These are phyloP conservation scores for Vombatus ursinus DNA, from an alignment of 2,113 vertebrate genomes.

Conservation along the genomic window DNA sequence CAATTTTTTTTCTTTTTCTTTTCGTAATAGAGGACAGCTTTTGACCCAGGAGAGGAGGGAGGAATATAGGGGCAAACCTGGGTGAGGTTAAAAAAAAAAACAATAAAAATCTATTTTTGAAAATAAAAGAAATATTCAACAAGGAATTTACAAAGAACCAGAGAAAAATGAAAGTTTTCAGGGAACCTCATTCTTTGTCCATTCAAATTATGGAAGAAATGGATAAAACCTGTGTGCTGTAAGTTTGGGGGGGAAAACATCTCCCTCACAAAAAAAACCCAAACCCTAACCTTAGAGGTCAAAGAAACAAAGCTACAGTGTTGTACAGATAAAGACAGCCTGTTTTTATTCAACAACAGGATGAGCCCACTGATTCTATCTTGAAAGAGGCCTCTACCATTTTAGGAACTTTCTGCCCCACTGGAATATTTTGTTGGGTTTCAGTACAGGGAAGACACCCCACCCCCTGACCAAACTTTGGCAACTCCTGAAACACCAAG, in stretches of 20 bases:
- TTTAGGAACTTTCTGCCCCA: neutral
- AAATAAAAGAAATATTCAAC: neutral
- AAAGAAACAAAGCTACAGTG: neutral
- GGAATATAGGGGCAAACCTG: neutral
- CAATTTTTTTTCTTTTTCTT: neutral
- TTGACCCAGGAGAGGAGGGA: neutral
- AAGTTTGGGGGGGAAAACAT: neutral
- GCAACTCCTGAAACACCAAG: neutral
- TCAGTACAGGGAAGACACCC: neutral
- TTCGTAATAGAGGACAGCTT: neutral
- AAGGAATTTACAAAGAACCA: neutral
- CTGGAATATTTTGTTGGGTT: neutral
- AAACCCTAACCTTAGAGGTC: neutral
- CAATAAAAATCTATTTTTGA: neutral
- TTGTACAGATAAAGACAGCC: neutral
- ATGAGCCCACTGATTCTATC: neutral
- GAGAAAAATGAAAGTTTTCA: neutral
- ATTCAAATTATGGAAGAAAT: neutral
- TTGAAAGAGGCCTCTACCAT: neutral
- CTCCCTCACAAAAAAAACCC: neutral
- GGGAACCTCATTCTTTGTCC: neutral
- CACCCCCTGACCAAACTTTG: neutral
- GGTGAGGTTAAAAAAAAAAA: neutral
- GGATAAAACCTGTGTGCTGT: neutral
- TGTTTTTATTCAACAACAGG: neutral